phyloP scores from a whole-genome alignment of 2,113 vertebrate genomes.

The Holacanthus passer region DNA sequence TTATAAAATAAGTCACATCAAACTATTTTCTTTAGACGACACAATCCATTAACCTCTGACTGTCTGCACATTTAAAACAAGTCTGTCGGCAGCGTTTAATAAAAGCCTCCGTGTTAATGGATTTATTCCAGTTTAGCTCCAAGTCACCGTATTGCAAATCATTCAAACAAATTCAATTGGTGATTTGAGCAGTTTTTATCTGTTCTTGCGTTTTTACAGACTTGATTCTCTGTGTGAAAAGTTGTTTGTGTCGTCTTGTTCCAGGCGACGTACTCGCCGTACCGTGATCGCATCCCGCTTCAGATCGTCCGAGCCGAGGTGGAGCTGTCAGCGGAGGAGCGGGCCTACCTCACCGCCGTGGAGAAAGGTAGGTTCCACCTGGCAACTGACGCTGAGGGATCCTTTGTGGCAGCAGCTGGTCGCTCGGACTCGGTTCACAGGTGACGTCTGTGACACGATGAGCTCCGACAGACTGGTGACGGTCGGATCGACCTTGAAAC shows the following conservation, averaged over 20 bases:
- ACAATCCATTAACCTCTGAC: not conserved
- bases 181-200: too few relatives aligned
- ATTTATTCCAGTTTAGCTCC: too few relatives aligned
- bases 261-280: slow-evolving; percentile 93
- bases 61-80: not conserved
- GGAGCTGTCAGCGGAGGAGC: slow-evolving; percentile 93
- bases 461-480: too few relatives aligned
- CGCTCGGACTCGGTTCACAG: too few relatives aligned
- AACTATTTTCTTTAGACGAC: not conserved
- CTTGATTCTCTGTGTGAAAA: not conserved
- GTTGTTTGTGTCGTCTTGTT: not conserved
- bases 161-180: too few relatives aligned
- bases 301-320: slow-evolving; percentile 97
- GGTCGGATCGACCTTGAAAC: too few relatives aligned
- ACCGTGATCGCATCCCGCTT: slow-evolving; percentile 95
- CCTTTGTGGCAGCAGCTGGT: too few relatives aligned
- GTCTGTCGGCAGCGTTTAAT: not conserved
- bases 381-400: too few relatives aligned
- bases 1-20: not conserved
- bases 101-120: too few relatives aligned
- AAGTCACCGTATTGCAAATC: too few relatives aligned
- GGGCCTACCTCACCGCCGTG: slow-evolving; percentile 95
- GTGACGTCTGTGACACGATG: too few relatives aligned
- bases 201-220: not conserved
- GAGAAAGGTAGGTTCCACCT: slow-evolving; percentile 86